These are phyloP conservation scores for Lepus timidus DNA, from an alignment of 2,113 vertebrate genomes.

Conservation along the genomic window DNA sequence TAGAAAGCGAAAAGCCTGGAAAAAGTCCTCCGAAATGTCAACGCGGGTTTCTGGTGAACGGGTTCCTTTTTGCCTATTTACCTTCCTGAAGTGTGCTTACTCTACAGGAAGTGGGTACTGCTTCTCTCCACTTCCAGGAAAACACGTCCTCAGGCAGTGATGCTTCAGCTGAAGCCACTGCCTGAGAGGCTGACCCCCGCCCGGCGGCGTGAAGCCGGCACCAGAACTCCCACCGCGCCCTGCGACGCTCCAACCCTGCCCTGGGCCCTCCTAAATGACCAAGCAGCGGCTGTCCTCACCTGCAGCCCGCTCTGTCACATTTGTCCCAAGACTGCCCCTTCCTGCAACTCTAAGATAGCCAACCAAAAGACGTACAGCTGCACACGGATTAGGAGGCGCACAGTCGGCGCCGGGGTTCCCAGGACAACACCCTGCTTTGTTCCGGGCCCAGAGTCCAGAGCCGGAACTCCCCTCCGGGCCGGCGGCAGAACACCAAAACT, in stretches of 20 bases:
- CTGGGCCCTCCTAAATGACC: background rate
- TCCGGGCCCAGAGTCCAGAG: too few relatives aligned
- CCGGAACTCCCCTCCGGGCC: too few relatives aligned
- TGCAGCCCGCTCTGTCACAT: background rate
- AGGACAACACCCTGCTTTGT: too few relatives aligned
- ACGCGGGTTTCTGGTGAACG: background rate
- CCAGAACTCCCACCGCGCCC: too few relatives aligned
- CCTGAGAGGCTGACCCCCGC: background rate
- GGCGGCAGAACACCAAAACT: too few relatives aligned
- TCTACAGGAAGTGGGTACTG: too few relatives aligned
- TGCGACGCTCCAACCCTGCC: too few relatives aligned
- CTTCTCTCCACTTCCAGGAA: background rate
- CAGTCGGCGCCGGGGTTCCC: too few relatives aligned
- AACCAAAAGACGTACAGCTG: too few relatives aligned
- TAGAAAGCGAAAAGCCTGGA: background rate
- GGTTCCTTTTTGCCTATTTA: background rate
- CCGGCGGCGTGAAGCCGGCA: background rate
- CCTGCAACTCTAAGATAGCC: too few relatives aligned
- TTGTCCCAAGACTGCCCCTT: background rate
- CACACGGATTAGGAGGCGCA: too few relatives aligned
- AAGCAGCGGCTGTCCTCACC: accelerated
- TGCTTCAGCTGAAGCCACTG: background rate
- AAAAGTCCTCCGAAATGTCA: too few relatives aligned
- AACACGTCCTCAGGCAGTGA: accelerated
- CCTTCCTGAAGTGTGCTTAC: background rate